These are phyloP conservation scores for Lerema accius DNA, from an alignment of 1,140 invertebrate species.

Conservation along the genomic window DNA sequence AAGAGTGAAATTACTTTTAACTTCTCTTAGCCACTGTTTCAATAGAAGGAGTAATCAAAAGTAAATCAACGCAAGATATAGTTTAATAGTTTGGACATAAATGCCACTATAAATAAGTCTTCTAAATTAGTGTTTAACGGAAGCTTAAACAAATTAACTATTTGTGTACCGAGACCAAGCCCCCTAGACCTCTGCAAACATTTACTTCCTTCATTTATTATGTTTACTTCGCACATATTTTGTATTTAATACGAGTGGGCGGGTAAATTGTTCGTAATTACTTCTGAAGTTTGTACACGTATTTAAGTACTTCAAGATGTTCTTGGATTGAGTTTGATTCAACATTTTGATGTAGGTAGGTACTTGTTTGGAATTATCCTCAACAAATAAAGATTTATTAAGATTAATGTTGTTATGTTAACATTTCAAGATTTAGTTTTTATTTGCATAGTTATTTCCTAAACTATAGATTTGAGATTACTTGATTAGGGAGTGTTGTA, in stretches of 20 bases:
- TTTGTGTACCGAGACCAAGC: slow-evolving; percentile 4
- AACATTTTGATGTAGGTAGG: background rate
- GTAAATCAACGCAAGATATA: too few species aligned
- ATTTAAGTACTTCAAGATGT: background rate
- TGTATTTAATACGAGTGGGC: slow-evolving; percentile 16
- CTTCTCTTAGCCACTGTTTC: too few species aligned
- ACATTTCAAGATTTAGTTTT: too few species aligned
- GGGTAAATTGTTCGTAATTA: background rate
- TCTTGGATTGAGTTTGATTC: background rate
- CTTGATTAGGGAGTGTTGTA: too few species aligned
- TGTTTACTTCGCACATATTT: slow-evolving; percentile 39
- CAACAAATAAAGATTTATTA: too few species aligned
- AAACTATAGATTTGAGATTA: too few species aligned
- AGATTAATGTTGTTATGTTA: too few species aligned
- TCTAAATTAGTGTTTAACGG: slow-evolving; percentile 12
- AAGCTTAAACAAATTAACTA: slow-evolving; percentile 21
- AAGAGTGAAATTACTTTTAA: too few species aligned
- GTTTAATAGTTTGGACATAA: too few species aligned
- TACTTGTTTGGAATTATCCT: background rate
- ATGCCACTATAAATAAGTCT: background rate
- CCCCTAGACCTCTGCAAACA: slow-evolving; percentile 37
- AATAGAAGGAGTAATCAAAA: too few species aligned
- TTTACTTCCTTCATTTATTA: slow-evolving; percentile 46
- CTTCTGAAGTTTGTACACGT: background rate
- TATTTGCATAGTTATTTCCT: too few species aligned